A percentile compares a stretch with the other conserved stretches of the same genome.
phyloP scores from a whole-genome alignment of 2,113 vertebrate genomes.

The Butorides virescens region DNA sequence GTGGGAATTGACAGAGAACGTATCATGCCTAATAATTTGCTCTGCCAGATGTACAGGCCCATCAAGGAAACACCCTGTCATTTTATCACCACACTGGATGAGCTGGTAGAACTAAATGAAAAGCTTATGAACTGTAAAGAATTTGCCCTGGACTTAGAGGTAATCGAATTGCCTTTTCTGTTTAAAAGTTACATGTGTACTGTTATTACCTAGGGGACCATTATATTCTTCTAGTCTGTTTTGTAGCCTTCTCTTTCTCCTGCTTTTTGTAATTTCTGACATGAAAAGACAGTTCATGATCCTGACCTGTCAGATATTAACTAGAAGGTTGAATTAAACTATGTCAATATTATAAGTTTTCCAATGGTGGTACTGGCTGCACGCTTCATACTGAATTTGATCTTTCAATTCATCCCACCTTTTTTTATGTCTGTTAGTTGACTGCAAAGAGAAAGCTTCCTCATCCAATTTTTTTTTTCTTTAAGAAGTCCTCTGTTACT shows the following conservation, averaged over 20 bases:
- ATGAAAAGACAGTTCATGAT: neutral
- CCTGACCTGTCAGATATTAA: neutral
- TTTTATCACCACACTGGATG: conserved; percentile 84
- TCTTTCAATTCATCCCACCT: neutral
- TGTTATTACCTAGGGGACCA: neutral
- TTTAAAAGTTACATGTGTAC: neutral
- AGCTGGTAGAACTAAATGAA: conserved; percentile 88
- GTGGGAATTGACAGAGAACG: neutral
- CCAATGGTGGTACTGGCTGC: neutral
- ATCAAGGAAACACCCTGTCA: conserved; percentile 81
- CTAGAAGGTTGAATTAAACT: neutral
- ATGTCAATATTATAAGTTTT: neutral
- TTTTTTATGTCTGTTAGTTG: neutral
- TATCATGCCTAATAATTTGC: neutral
- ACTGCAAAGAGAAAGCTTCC: neutral
- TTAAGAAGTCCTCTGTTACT: neutral
- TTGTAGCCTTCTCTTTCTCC: neutral
- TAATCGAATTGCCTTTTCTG: conserved; percentile 41
- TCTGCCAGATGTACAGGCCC: conserved; percentile 81
- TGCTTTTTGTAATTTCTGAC: neutral
- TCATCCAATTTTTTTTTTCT: neutral
- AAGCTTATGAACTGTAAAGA: conserved; percentile 85
- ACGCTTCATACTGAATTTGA: neutral
- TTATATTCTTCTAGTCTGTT: neutral
- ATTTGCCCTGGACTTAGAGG: conserved; percentile 96